Percentiles rank a stretch among this genome's conserved stretches.
phyloP scores from a whole-genome alignment of 2,888 invertebrate species.

The Drosophila conformis region DNA sequence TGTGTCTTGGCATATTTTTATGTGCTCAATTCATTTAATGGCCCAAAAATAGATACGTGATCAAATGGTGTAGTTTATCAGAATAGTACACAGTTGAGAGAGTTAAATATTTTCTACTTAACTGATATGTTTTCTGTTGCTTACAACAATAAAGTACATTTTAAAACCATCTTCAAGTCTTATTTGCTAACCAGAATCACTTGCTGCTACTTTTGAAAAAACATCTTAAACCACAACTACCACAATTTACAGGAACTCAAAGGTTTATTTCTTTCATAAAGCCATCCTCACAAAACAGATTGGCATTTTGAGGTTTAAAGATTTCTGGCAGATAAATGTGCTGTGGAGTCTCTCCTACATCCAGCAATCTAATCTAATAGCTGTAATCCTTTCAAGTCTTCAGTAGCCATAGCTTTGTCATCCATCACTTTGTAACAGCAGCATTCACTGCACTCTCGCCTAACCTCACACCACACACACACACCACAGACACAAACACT shows the following conservation, averaged over 20 bases:
- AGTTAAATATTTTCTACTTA: not conserved
- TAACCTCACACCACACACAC: conserved; percentile 6
- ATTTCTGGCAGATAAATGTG: conserved; percentile 14
- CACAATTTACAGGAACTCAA: too few relatives aligned
- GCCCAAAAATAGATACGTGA: not conserved
- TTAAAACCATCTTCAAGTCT: too few relatives aligned
- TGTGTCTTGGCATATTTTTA: not conserved
- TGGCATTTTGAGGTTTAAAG: not conserved
- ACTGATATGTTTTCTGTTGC: not conserved
- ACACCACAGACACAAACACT: conserved; percentile 15
- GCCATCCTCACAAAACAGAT: not conserved
- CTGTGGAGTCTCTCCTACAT: not conserved
- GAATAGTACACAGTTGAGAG: not conserved
- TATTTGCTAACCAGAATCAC: too few relatives aligned
- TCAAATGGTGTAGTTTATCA: not conserved
- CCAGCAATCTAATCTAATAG: conserved; percentile 23
- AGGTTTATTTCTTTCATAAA: not conserved
- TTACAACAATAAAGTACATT: too few relatives aligned
- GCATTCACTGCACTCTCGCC: conserved; percentile 17
- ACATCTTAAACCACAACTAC: too few relatives aligned
- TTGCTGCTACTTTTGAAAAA: too few relatives aligned
- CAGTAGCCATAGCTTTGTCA: conserved; percentile 25
- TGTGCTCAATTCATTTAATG: not conserved
- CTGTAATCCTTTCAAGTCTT: conserved; percentile 50
- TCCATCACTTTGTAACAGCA: conserved; percentile 40